A percentile compares a stretch with the other conserved stretches of the same genome.
phyloP scores from a whole-genome alignment of 2,888 invertebrate genomes.

The Acronicta leporina region DNA sequence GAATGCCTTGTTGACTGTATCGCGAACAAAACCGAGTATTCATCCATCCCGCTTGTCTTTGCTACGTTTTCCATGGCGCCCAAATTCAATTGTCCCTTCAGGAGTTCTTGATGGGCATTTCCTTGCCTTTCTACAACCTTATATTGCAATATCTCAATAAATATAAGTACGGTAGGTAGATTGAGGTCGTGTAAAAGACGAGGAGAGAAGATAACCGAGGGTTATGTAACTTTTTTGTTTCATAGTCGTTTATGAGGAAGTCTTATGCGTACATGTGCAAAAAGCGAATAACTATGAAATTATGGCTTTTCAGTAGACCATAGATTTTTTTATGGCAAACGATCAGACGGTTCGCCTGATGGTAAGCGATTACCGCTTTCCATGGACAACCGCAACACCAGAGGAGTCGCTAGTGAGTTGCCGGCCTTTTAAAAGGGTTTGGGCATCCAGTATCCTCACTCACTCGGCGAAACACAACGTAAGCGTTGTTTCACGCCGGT shows the following conservation, averaged over 20 bases:
- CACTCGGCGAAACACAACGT: too few relatives aligned
- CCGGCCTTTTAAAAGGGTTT: too few relatives aligned
- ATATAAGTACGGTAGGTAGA: constrained; percentile 38
- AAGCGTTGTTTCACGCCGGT: too few relatives aligned
- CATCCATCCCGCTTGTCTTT: constrained; percentile 54
- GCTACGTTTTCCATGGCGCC: constrained; percentile 43
- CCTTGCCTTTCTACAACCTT: constrained; percentile 48
- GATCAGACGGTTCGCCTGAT: too few relatives aligned
- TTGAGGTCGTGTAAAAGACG: constrained; percentile 11
- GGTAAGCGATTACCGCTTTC: too few relatives aligned
- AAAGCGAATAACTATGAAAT: too few relatives aligned
- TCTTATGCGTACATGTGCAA: too few relatives aligned
- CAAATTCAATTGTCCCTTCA: constrained; percentile 64
- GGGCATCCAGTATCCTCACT: too few relatives aligned
- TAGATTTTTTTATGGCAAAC: too few relatives aligned
- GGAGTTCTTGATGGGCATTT: constrained; percentile 50
- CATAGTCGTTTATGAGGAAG: not conserved
- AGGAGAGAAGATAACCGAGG: constrained; percentile 14
- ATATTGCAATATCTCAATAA: constrained; percentile 55
- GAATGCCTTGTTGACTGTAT: constrained; percentile 47
- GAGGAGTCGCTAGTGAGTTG: too few relatives aligned
- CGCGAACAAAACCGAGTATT: constrained; percentile 52
- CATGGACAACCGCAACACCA: too few relatives aligned
- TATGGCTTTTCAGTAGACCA: too few relatives aligned
- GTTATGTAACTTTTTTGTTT: constrained; percentile 12